Conservation (phyloP, 2,797 vertebrate species). For the Argya squamiceps region DNA sequence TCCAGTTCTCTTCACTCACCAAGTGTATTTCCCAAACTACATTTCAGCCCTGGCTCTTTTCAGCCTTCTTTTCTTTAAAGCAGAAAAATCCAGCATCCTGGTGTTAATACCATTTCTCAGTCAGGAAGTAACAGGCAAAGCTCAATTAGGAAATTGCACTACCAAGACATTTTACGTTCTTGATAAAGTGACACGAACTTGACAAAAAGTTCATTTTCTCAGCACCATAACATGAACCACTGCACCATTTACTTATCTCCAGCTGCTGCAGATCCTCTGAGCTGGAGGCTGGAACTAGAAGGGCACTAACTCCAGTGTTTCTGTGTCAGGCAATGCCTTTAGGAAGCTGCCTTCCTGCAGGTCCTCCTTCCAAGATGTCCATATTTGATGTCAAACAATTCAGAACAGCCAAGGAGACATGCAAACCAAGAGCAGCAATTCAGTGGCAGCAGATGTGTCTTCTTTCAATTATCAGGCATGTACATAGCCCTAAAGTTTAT, state of each 20-base stretch:
- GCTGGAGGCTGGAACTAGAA: neutral
- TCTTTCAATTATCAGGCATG: neutral
- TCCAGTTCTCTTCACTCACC: neutral
- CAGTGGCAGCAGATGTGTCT: neutral
- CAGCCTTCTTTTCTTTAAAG: neutral
- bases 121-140: neutral
- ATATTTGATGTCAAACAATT: neutral
- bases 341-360: neutral
- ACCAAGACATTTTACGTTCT: neutral
- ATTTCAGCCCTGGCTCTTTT: neutral
- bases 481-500: neutral
- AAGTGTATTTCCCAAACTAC: neutral
- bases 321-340: neutral
- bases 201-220: neutral
- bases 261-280: neutral
- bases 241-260: neutral
- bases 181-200: neutral
- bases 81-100: neutral
- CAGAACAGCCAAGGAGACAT: neutral
- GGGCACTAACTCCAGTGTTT: neutral
- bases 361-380: neutral
- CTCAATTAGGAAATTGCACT: rapidly evolving
- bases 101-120: neutral
- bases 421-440: neutral
- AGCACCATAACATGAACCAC: neutral